These are phyloP conservation scores for Rutilus rutilus DNA, from an alignment of 2,113 vertebrate genomes.

Conservation along the genomic window DNA sequence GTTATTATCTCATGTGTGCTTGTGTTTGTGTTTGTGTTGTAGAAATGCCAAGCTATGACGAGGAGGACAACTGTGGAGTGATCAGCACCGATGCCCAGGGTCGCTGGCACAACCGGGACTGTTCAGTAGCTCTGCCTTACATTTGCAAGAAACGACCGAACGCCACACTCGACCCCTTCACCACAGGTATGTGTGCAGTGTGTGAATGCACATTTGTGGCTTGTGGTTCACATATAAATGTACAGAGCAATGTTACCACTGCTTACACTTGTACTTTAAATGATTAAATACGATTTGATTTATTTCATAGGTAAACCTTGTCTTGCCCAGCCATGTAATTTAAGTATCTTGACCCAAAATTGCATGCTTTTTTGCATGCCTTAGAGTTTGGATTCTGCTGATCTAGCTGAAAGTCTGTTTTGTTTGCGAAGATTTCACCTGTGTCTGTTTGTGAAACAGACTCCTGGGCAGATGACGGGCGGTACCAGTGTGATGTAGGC, in stretches of 20 bases:
- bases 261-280: slow-evolving; percentile 4
- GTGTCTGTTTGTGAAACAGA: slow-evolving; percentile 62
- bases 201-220: background rate
- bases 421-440: background rate
- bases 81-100: slow-evolving; percentile 91
- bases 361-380: background rate
- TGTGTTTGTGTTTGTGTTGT: slow-evolving; percentile 43
- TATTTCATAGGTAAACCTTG: slow-evolving; percentile 16
- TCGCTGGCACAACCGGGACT: slow-evolving; percentile 93
- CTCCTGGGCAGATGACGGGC: slow-evolving; percentile 79
- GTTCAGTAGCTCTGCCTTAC: slow-evolving; percentile 88
- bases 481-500: slow-evolving; percentile 88
- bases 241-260: background rate
- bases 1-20: background rate
- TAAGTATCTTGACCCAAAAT: slow-evolving; percentile 1
- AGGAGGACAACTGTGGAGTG: slow-evolving; percentile 92
- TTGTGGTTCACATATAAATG: slow-evolving; percentile 4
- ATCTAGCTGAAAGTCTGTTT: background rate
- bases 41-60: slow-evolving; percentile 91
- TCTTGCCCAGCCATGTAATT: slow-evolving; percentile 9
- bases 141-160: slow-evolving; percentile 96
- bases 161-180: slow-evolving; percentile 77
- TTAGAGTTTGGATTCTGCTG: background rate
- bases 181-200: slow-evolving; percentile 70
- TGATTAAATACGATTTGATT: background rate